A percentile compares a stretch with the other conserved stretches of the same genome.
Evolutionary conservation across 2,888 invertebrate species (phyloP).

Genomic region (Lasioglossum villosulum): DNA sequence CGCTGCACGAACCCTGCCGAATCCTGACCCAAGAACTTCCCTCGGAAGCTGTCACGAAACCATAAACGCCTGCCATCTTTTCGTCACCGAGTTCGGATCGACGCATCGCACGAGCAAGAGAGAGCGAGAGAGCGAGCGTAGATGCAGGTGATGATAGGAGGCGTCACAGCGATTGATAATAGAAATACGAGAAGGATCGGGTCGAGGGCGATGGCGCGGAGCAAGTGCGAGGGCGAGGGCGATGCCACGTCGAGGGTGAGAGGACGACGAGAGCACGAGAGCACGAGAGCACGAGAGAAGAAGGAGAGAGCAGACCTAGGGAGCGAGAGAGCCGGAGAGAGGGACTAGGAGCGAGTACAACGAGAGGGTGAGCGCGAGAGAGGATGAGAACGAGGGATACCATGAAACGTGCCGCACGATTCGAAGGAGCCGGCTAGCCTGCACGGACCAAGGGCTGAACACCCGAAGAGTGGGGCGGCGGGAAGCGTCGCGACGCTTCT

Average conservation of each 20-base stretch:
- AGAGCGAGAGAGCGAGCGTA: background rate
- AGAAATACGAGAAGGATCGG: conserved; percentile 59
- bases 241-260: conserved; percentile 47
- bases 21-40: background rate
- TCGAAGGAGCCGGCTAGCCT: conserved; percentile 51
- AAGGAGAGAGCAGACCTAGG: background rate
- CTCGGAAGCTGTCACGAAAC: background rate
- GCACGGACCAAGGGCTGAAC: conserved; percentile 52
- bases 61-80: background rate
- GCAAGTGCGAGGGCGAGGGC: conserved; percentile 32
- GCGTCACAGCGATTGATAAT: conserved; percentile 50
- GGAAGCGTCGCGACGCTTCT: conserved; percentile 82
- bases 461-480: conserved; percentile 62
- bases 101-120: background rate
- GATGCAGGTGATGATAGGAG: conserved; percentile 45
- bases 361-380: conserved; percentile 50
- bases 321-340: background rate
- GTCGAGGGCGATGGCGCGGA: conserved; percentile 54
- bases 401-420: conserved; percentile 48
- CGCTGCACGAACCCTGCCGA: background rate
- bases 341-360: conserved; percentile 37
- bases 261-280: background rate
- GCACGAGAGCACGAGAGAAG: background rate
- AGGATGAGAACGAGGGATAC: conserved; percentile 25
- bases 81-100: background rate